Evolutionary conservation across 2,113 vertebrate species (phyloP).

Genomic region (Myotis brandtii): DNA sequence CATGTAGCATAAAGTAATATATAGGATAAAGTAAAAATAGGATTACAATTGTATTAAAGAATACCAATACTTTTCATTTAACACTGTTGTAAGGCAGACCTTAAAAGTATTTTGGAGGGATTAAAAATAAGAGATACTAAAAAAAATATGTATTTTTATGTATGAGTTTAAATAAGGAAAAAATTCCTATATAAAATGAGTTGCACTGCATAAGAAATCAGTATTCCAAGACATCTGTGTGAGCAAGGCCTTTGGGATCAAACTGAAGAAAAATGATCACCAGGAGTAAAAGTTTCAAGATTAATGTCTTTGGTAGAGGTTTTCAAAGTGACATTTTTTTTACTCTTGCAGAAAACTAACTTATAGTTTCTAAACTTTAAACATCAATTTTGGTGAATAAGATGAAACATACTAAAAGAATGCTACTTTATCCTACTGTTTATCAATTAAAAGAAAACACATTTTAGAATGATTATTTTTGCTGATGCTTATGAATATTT

Average conservation of each 20-base stretch:
- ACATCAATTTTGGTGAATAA: constrained; percentile 12
- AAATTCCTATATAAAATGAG: background rate
- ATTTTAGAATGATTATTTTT: background rate
- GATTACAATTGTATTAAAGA: background rate
- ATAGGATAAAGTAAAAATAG: background rate
- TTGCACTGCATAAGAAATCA: background rate
- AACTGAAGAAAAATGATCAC: constrained; percentile 52
- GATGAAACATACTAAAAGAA: background rate
- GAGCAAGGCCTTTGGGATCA: constrained; percentile 16
- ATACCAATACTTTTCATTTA: background rate
- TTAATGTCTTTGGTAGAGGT: background rate
- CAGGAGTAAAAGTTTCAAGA: constrained; percentile 25
- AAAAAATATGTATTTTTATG: background rate
- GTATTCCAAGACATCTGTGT: background rate
- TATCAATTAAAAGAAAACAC: background rate
- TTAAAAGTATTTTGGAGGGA: background rate
- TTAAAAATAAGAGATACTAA: background rate
- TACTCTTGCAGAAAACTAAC: background rate
- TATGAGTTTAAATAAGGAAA: constrained; percentile 7
- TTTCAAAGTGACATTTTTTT: constrained; percentile 54
- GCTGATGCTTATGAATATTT: background rate
- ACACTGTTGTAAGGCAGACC: background rate
- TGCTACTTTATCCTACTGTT: background rate
- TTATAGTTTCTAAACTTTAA: constrained; percentile 43
- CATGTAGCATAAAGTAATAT: background rate